Conservation (phyloP, 1,140 invertebrate genomes). For the Ridgeia piscesae region DNA sequence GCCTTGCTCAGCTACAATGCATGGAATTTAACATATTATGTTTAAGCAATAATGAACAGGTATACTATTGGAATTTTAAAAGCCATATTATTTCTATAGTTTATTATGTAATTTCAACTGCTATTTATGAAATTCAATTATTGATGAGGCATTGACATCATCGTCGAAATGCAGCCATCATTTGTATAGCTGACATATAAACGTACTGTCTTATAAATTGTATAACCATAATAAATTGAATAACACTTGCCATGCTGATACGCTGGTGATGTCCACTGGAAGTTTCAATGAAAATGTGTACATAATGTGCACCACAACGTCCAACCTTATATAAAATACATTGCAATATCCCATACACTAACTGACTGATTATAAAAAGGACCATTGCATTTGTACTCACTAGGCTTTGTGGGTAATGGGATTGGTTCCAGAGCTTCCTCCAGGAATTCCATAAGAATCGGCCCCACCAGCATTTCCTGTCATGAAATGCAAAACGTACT, state of each 20-base stretch:
- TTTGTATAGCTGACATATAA: too few relatives aligned
- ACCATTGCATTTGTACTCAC: background rate
- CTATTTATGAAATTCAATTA: too few relatives aligned
- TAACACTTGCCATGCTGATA: background rate
- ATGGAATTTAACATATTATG: background rate
- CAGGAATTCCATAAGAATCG: constrained; percentile 55
- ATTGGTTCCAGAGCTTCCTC: constrained; percentile 87
- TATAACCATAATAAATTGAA: too few relatives aligned
- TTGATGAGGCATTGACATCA: too few relatives aligned
- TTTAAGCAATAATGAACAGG: too few relatives aligned
- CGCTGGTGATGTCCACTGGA: background rate
- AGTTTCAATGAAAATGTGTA: background rate
- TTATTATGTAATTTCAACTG: background rate
- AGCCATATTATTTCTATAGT: background rate
- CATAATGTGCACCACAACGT: background rate
- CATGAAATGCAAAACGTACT: constrained; percentile 1
- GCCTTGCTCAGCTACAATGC: background rate
- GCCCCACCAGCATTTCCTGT: constrained; percentile 57
- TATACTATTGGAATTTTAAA: background rate
- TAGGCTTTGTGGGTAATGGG: constrained; percentile 60
- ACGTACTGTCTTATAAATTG: too few relatives aligned
- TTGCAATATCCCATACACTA: too few relatives aligned
- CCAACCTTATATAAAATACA: too few relatives aligned
- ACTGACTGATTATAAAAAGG: background rate
- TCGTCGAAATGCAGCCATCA: too few relatives aligned